Base-by-base conservation (phyloP, 1,140 invertebrate genomes). In the Drosophila melanica region DNA sequence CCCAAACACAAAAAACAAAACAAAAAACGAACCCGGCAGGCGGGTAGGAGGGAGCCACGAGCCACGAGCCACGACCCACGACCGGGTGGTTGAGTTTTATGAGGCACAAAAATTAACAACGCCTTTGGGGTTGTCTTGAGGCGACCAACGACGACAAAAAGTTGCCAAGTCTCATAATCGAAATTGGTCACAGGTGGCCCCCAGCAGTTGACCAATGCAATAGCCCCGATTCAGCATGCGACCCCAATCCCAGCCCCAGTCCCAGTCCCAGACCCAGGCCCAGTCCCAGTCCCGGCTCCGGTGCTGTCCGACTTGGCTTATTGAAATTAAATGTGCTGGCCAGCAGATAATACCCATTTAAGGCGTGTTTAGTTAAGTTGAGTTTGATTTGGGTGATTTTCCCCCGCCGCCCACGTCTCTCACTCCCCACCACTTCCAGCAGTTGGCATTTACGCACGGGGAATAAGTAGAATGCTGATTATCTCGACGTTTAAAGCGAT, bases 121-220 rank as follows among this genome's bases (percentile, higher is more conserved):
- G 84, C 84, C 84, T 89, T 76, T 67, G 84, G 79, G 82, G 77
- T 79, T 79, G 75, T 82, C 82, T 81, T 81, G 53, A 68, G 73
- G 62, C 75, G 55, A 14, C 30, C 48, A 33, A 20, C 44, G 35
- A 73, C 59, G 58, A 47, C 44, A 54, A 59, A 54, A 77, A 79
- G 68, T 85, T 71, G 47, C 67, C 71, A 82, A 75, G 60, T 80
- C 85, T 90, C 85, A 90, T 90, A 90, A 90, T 90, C 87, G 87
- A 90, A 87, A 90, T 87, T 90, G 87, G 87, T 84, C 87, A 89
- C 87, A 90, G 89, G 87, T 90, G 87, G 72, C 79, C 75, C 69
- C 55, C 64, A 35, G 33, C 64, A 63, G 65, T 75, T 86, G 81
- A 86, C 81, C 81, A 81, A 67, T 58, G 47, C 81, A 81, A 44